phyloP scores from a whole-genome alignment of 2,797 vertebrate species.

The Lutjanus argentimaculatus region DNA sequence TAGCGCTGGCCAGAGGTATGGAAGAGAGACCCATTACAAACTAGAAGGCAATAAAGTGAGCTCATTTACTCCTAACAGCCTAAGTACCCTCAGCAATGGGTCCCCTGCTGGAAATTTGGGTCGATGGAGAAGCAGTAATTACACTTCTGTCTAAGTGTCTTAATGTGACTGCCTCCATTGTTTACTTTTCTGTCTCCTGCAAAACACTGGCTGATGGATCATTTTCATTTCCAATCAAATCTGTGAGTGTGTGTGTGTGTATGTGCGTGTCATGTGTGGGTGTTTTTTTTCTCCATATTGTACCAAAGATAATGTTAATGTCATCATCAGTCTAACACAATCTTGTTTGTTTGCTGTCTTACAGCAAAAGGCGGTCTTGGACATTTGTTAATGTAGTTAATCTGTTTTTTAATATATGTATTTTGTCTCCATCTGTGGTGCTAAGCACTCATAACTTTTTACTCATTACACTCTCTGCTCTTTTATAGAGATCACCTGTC shows the following conservation, averaged over 20 bases:
- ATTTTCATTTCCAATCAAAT: constrained; percentile 66
- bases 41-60: constrained; percentile 80
- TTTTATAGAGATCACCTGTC: not conserved
- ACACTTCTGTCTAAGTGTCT: constrained; percentile 85
- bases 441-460: not conserved
- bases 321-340: constrained; percentile 16
- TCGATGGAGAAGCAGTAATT: constrained; percentile 84
- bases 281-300: constrained; percentile 28
- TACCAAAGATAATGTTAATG: constrained; percentile 28
- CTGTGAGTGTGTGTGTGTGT: constrained; percentile 25
- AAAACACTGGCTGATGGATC: constrained; percentile 68
- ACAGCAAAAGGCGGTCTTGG: constrained; percentile 15
- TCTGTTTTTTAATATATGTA: constrained; percentile 22
- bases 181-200: constrained; percentile 76
- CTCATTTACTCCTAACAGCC: constrained; percentile 78
- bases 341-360: constrained; percentile 29
- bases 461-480: too few species aligned
- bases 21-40: constrained; percentile 78
- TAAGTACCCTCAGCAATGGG: constrained; percentile 78
- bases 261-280: constrained; percentile 13
- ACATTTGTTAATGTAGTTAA: constrained; percentile 7
- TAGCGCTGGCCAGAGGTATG: constrained; percentile 70
- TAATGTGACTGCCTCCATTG: constrained; percentile 78
- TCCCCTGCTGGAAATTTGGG: constrained; percentile 81
- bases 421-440: constrained; percentile 6